Conservation (phyloP, 2,888 invertebrate species). For the Caenorhabditis virilis region DNA sequence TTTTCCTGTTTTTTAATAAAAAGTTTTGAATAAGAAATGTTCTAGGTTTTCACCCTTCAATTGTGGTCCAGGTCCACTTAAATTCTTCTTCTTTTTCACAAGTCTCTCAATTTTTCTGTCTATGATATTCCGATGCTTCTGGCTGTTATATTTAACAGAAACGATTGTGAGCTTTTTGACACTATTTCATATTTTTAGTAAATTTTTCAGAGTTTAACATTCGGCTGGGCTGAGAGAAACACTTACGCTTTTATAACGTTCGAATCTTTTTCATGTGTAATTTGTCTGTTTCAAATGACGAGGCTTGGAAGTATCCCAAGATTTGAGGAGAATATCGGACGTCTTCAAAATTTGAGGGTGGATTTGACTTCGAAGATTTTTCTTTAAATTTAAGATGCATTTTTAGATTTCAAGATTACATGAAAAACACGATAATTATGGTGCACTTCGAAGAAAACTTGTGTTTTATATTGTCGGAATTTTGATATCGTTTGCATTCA, state of each 20-base stretch:
- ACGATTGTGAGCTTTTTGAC: too few species aligned
- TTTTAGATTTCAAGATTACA: neutral
- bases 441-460: neutral
- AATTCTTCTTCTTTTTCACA: neutral
- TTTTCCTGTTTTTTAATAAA: too few species aligned
- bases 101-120: neutral
- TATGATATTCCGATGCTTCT: slow-evolving; percentile 9
- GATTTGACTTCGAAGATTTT: neutral
- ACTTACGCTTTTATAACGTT: slow-evolving; percentile 6
- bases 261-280: slow-evolving; percentile 7
- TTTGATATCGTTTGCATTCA: too few species aligned
- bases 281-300: slow-evolving; percentile 2
- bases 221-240: slow-evolving; percentile 9
- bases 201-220: neutral
- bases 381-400: neutral
- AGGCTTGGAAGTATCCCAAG: neutral
- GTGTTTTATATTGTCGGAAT: neutral
- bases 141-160: slow-evolving; percentile 1
- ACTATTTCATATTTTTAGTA: too few species aligned
- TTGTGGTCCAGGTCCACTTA: neutral
- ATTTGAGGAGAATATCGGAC: slow-evolving; percentile 9
- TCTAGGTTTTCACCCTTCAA: neutral
- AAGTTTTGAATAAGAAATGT: too few species aligned
- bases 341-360: slow-evolving; percentile 5
- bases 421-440: neutral